Evolutionary conservation across 2,888 invertebrate genomes (phyloP).

Genomic region (Lithophane socia): DNA sequence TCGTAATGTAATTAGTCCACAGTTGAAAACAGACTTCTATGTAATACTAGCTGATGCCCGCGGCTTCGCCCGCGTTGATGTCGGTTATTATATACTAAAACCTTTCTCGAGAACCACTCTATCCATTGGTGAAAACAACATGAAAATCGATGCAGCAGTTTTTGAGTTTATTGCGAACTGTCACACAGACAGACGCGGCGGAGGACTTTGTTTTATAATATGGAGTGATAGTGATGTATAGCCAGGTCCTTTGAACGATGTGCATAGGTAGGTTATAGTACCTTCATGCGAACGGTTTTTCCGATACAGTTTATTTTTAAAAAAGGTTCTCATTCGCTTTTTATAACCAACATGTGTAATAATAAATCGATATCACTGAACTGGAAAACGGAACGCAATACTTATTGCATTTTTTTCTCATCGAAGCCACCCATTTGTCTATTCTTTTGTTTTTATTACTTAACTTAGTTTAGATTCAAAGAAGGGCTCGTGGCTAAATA

Average conservation of each 20-base stretch:
- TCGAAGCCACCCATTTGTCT: slow-evolving; percentile 4
- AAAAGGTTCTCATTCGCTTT: neutral
- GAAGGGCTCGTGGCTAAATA: too few species aligned
- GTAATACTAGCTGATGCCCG: neutral
- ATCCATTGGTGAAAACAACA: too few species aligned
- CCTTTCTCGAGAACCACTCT: too few species aligned
- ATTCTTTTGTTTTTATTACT: neutral
- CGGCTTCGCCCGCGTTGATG: too few species aligned
- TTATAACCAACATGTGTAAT: neutral
- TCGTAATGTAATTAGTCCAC: neutral
- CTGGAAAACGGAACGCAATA: slow-evolving; percentile 1
- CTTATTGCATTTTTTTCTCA: neutral
- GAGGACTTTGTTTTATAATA: too few species aligned
- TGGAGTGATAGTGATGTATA: too few species aligned
- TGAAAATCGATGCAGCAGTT: too few species aligned
- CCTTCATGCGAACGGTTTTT: neutral
- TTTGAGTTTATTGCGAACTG: too few species aligned
- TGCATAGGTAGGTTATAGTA: neutral
- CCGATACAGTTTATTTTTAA: neutral
- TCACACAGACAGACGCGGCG: too few species aligned
- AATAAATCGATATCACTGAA: neutral
- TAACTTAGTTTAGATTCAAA: too few species aligned
- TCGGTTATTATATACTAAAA: too few species aligned
- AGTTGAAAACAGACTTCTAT: neutral
- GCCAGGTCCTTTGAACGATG: neutral